Conservation (phyloP, 2,113 vertebrate genomes). For the Cariama cristata region DNA sequence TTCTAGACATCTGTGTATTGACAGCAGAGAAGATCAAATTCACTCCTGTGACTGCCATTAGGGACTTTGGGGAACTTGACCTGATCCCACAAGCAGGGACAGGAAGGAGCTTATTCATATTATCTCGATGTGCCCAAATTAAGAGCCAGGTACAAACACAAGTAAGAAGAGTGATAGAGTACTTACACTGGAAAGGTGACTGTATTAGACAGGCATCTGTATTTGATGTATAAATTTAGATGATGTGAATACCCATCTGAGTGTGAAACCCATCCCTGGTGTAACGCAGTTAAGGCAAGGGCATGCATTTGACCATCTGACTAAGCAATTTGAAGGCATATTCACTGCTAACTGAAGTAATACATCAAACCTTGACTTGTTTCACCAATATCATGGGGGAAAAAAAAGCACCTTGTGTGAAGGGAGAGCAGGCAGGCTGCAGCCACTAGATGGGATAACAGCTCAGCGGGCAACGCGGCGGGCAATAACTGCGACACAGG, state of each 20-base stretch:
- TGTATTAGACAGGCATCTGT: not conserved
- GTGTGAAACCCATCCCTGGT: not conserved
- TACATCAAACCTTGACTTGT: not conserved
- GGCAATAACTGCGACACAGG: not conserved
- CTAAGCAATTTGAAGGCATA: not conserved
- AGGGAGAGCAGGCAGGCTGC: not conserved
- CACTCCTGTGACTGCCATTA: not conserved
- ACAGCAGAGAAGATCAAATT: not conserved
- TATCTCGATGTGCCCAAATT: not conserved
- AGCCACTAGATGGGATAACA: conserved; percentile 36
- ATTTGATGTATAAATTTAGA: not conserved
- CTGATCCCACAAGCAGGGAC: not conserved
- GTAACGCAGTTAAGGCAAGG: rapidly evolving
- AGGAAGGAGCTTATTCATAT: not conserved
- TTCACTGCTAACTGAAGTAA: not conserved
- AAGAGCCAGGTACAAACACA: not conserved
- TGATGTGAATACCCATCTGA: not conserved
- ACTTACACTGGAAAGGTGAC: not conserved
- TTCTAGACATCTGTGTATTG: rapidly evolving
- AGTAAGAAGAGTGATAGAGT: not conserved
- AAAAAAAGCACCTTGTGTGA: not conserved
- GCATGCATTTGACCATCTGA: rapidly evolving
- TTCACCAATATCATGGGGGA: not conserved
- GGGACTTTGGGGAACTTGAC: not conserved
- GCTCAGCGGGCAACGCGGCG: not conserved